Percentiles rank a stretch among this genome's conserved stretches.
phyloP scores from a whole-genome alignment of 2,888 invertebrate genomes.

The Drosophila parthenogenetica region DNA sequence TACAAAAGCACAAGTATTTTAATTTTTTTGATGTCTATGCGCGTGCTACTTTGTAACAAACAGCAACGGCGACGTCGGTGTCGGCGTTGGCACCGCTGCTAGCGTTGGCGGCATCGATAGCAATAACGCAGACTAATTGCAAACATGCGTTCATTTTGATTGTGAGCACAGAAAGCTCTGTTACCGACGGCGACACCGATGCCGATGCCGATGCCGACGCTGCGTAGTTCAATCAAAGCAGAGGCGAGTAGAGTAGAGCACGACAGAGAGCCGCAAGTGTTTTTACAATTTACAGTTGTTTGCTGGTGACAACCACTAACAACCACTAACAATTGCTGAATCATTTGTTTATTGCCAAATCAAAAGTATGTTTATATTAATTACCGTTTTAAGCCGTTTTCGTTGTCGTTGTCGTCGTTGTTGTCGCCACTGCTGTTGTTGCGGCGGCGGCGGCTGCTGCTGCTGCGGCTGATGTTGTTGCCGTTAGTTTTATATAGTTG shows the following conservation, averaged over 20 bases:
- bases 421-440: conserved; percentile 25
- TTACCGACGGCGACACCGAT: conserved; percentile 40
- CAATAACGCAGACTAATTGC: conserved; percentile 75
- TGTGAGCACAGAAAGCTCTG: conserved; percentile 50
- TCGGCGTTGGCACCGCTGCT: conserved; percentile 24
- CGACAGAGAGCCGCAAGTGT: conserved; percentile 53
- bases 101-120: conserved; percentile 25
- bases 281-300: conserved; percentile 74
- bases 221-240: conserved; percentile 59
- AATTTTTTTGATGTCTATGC: conserved; percentile 45
- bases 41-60: conserved; percentile 66
- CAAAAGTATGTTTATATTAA: conserved; percentile 76
- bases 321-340: conserved; percentile 67
- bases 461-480: conserved; percentile 24
- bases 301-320: conserved; percentile 16
- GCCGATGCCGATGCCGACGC: conserved; percentile 8
- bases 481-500: conserved; percentile 42
- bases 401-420: conserved; percentile 17
- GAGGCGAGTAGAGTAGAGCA: background rate
- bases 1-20: conserved; percentile 25
- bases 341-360: conserved; percentile 79
- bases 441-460: conserved; percentile 14
- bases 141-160: conserved; percentile 68
- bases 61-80: conserved; percentile 21
- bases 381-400: conserved; percentile 76